Evolutionary conservation across 2,888 invertebrate species (phyloP), one percentile per base, ranked within the genome.

Genomic region (Monochamus alternatus): DNA sequence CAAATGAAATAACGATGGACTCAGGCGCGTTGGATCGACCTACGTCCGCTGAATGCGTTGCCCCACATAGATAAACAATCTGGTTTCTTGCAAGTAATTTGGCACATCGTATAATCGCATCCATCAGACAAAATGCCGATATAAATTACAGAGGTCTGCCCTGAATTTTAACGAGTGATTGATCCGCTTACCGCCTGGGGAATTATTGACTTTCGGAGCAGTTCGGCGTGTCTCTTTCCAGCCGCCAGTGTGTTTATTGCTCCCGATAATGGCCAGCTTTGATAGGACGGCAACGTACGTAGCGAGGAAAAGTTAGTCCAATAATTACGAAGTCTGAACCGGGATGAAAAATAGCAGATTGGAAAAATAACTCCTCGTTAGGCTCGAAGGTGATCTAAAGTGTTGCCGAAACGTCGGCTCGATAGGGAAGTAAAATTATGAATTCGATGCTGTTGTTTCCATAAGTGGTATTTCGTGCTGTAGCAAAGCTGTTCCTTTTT

Each of bases 81-180:
- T 14, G 7, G 55, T 4, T 14, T 3, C 55, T 55, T 55, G 14
- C 55, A 55, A 12, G 55, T 55, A 55, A 55, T 55, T 55, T 14
- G 55, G 55, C n/a, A 22, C 55, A 55, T 55, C 55, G 55, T n/a
- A 55, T 55, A 55, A 55, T 55, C 55, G 55, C 55, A 55, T 55
- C 55, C 55, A 55, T 55, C 55, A 55, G 55, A 55, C 55, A 55
- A 55, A 55, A 55, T 55, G 55, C 22, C 55, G 55, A n/a, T 55
- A 58, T 58, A 67, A 55, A 67, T 67, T 67, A 67, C 58, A n/a
- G 31, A n/a, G 55, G 67, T 58, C 31, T 67, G 67, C 31, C 31
- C 9, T 67, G 67, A 67, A 67, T 67, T 67, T 58, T 67, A 67
- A 67, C 38, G 10, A 58, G 52, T 52, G 38, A 43, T 14, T 55